phyloP scores from a whole-genome alignment of 2,888 invertebrate species.

The Agrilus cyanescens region DNA sequence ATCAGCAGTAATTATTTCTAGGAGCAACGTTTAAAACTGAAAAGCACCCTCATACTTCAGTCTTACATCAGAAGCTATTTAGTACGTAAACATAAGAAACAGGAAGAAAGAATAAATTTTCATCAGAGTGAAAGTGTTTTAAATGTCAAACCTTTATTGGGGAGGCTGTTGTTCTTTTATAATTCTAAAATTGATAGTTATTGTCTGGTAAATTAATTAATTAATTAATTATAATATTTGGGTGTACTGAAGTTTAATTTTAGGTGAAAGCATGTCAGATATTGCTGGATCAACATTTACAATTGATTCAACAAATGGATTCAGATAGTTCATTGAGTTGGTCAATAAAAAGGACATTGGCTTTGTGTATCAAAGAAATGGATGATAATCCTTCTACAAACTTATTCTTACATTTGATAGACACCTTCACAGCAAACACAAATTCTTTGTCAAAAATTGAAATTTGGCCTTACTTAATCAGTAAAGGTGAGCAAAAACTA shows the following conservation, averaged over 20 bases:
- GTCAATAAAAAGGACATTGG: slow-evolving; percentile 32
- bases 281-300: slow-evolving; percentile 32
- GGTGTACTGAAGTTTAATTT: slow-evolving; percentile 10
- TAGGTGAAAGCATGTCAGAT: slow-evolving; percentile 35
- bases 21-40: slow-evolving; percentile 61
- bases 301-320: slow-evolving; percentile 28
- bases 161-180: slow-evolving; percentile 69
- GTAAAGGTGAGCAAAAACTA: slow-evolving; percentile 41
- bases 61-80: slow-evolving; percentile 68
- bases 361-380: slow-evolving; percentile 27
- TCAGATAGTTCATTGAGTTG: slow-evolving; percentile 34
- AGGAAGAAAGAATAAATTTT: slow-evolving; percentile 54
- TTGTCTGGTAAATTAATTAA: slow-evolving; percentile 42
- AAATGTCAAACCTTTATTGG: slow-evolving; percentile 45
- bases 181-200: slow-evolving; percentile 52
- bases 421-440: slow-evolving; percentile 51
- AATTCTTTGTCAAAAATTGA: slow-evolving; percentile 22
- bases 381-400: slow-evolving; percentile 37
- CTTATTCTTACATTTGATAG: slow-evolving; percentile 66
- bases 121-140: slow-evolving; percentile 44
- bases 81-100: slow-evolving; percentile 53
- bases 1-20: slow-evolving; percentile 21
- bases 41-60: slow-evolving; percentile 72
- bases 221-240: neutral
- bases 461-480: slow-evolving; percentile 44